Evolutionary conservation across 2,797 vertebrate genomes (phyloP).

Genomic region (Gadopsis bispinosus): DNA sequence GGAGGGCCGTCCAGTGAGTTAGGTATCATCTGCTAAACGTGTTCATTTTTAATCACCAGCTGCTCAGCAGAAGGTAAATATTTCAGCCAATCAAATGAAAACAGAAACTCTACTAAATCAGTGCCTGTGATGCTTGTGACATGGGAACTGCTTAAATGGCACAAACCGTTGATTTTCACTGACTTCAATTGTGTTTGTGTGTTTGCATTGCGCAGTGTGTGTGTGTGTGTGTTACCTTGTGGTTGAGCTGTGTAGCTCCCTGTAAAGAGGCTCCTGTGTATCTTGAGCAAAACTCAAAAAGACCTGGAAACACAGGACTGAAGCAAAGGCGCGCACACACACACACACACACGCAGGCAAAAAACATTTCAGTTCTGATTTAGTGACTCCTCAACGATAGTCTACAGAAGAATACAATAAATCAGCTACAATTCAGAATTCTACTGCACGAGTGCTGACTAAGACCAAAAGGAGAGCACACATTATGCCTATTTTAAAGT

Average conservation of each 20-base stretch:
- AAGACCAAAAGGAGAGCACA: too few relatives aligned
- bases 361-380: neutral
- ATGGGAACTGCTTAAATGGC: neutral
- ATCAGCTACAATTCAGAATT: too few relatives aligned
- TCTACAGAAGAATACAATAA: too few relatives aligned
- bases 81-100: neutral
- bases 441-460: too few relatives aligned
- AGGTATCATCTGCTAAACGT: conserved; percentile 13
- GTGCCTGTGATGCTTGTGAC: neutral
- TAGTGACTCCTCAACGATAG: neutral
- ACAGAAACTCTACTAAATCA: neutral
- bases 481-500: too few relatives aligned
- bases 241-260: conserved; percentile 97
- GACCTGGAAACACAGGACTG: conserved; percentile 97
- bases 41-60: neutral
- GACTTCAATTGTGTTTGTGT: neutral
- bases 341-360: neutral
- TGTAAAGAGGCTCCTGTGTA: conserved; percentile 97
- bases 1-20: neutral
- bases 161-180: neutral
- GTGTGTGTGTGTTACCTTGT: conserved; percentile 88
- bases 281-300: conserved; percentile 97
- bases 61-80: neutral
- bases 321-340: conserved; percentile 41
- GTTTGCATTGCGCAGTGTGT: neutral